Conservation (phyloP, 2,113 vertebrate genomes). For the Puntigrus tetrazona region DNA sequence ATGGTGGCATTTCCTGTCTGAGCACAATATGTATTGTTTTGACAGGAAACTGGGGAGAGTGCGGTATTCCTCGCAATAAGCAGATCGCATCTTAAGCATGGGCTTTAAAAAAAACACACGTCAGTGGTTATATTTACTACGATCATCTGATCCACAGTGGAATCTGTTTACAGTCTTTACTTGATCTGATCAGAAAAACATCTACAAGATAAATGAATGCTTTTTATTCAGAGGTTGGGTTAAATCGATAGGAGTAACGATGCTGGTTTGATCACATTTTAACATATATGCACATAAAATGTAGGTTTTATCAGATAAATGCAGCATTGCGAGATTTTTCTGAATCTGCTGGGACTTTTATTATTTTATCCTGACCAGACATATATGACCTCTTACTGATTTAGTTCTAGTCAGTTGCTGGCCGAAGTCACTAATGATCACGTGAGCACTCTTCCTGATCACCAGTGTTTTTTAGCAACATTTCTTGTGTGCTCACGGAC, state of each 20-base stretch:
- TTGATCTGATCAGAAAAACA: neutral
- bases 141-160: neutral
- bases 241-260: neutral
- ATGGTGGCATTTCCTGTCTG: neutral
- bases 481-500: neutral
- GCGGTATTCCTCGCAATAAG: conserved; percentile 51
- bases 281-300: neutral
- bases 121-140: neutral
- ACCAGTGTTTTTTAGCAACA: neutral
- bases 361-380: too few species aligned
- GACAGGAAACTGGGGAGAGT: conserved; percentile 22
- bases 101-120: neutral
- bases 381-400: neutral
- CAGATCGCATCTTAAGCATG: conserved; percentile 31
- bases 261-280: neutral
- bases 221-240: too few species aligned
- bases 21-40: conserved; percentile 36
- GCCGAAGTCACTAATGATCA: too few species aligned
- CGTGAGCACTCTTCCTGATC: neutral
- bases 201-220: neutral
- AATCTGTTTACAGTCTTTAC: neutral
- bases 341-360: too few species aligned
- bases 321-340: neutral
- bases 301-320: neutral
- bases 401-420: neutral